These are phyloP conservation scores for Lucilia sericata DNA, from an alignment of 1,140 invertebrate species.

Conservation along the genomic window DNA sequence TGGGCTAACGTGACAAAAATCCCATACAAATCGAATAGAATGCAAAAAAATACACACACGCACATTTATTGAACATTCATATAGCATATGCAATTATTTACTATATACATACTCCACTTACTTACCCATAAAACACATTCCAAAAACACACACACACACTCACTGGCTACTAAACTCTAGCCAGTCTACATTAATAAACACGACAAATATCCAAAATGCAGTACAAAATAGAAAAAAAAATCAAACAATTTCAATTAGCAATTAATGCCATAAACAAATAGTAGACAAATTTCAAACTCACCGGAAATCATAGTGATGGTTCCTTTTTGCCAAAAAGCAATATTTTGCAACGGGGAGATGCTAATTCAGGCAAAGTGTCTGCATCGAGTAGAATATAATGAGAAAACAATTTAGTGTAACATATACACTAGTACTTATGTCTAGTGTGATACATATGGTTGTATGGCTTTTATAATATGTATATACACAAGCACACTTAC, in stretches of 20 bases:
- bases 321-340: background rate
- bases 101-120: background rate
- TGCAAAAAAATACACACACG: constrained; percentile 4
- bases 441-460: too few species aligned
- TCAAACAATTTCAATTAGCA: constrained; percentile 31
- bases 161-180: background rate
- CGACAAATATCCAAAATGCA: constrained; percentile 24
- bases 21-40: constrained; percentile 14
- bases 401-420: background rate
- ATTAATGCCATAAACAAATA: constrained; percentile 18
- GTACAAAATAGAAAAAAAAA: background rate
- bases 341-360: background rate
- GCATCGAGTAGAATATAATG: background rate
- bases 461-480: too few species aligned
- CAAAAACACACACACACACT: background rate
- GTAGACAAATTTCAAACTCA: constrained; percentile 9
- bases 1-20: constrained; percentile 42
- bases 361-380: background rate
- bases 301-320: constrained; percentile 24
- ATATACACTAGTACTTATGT: too few species aligned
- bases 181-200: constrained; percentile 1
- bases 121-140: background rate
- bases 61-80: constrained; percentile 7
- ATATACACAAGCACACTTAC: too few species aligned
- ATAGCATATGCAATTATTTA: constrained; percentile 1